Evolutionary conservation across 2,888 invertebrate species (phyloP).

Genomic region (Neria commutata): DNA sequence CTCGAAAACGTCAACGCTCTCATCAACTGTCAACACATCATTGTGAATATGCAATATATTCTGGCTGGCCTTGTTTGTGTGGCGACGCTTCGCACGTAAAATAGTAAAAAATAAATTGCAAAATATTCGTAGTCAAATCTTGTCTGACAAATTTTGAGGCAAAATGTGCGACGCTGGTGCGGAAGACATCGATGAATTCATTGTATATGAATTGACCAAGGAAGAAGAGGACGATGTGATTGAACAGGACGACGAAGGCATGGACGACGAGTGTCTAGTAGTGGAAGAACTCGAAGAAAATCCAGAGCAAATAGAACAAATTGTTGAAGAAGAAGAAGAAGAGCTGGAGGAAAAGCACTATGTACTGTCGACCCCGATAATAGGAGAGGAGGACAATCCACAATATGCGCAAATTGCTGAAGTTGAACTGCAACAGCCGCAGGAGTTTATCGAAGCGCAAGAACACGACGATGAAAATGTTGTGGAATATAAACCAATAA

Average conservation of each 20-base stretch:
- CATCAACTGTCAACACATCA: too few relatives aligned
- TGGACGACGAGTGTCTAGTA: constrained; percentile 24
- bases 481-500: constrained; percentile 18
- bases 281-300: constrained; percentile 8
- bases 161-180: constrained; percentile 32
- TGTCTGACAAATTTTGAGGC: too few relatives aligned
- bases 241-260: constrained; percentile 18
- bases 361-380: constrained; percentile 15
- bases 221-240: constrained; percentile 16
- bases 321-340: constrained; percentile 9
- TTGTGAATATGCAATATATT: too few relatives aligned
- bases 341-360: neutral
- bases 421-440: neutral
- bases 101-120: too few relatives aligned
- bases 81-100: too few relatives aligned
- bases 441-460: neutral
- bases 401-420: constrained; percentile 5
- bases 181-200: constrained; percentile 47
- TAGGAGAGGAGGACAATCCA: constrained; percentile 10
- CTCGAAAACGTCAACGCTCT: too few relatives aligned
- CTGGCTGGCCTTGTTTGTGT: too few relatives aligned
- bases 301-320: constrained; percentile 3
- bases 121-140: too few relatives aligned
- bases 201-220: constrained; percentile 44
- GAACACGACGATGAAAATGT: constrained; percentile 14